A percentile compares a stretch with the other conserved stretches of the same genome.
These are phyloP conservation scores for Atopsyche davidsoni DNA, from an alignment of 1,140 invertebrate genomes.

Conservation along the genomic window DNA sequence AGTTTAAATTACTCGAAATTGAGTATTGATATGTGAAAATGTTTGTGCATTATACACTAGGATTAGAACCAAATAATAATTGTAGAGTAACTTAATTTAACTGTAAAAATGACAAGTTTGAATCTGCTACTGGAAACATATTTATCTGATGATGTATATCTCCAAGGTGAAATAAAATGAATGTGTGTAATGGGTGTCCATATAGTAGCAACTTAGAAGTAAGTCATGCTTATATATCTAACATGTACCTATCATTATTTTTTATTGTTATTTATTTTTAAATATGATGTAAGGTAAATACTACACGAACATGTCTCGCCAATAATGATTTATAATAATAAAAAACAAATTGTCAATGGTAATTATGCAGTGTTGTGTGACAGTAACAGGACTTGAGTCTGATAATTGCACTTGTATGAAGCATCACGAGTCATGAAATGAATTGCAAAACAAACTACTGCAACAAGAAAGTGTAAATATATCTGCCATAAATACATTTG, in stretches of 20 bases:
- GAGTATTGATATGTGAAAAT: neutral
- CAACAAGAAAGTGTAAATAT: slow-evolving; percentile 27
- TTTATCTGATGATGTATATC: slow-evolving; percentile 2
- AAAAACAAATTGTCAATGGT: slow-evolving; percentile 21
- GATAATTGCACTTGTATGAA: too few species aligned
- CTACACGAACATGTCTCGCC: slow-evolving; percentile 21
- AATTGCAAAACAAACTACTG: slow-evolving; percentile 11
- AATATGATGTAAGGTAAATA: slow-evolving; percentile 19
- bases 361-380: slow-evolving; percentile 11
- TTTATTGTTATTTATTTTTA: slow-evolving; percentile 28
- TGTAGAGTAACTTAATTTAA: too few species aligned
- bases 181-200: slow-evolving; percentile 26
- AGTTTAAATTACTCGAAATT: neutral
- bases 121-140: slow-evolving; percentile 1
- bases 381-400: too few species aligned
- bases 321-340: slow-evolving; percentile 24
- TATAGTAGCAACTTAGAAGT: slow-evolving; percentile 20
- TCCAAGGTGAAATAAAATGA: slow-evolving; percentile 17
- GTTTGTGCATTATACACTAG: neutral
- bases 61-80: too few species aligned
- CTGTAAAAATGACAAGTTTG: too few species aligned
- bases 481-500: slow-evolving; percentile 28
- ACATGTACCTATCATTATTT: slow-evolving; percentile 20
- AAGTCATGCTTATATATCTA: slow-evolving; percentile 25
- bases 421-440: too few species aligned